Conservation (phyloP, 2,797 vertebrate species). For the Gambelia wislizenii region DNA sequence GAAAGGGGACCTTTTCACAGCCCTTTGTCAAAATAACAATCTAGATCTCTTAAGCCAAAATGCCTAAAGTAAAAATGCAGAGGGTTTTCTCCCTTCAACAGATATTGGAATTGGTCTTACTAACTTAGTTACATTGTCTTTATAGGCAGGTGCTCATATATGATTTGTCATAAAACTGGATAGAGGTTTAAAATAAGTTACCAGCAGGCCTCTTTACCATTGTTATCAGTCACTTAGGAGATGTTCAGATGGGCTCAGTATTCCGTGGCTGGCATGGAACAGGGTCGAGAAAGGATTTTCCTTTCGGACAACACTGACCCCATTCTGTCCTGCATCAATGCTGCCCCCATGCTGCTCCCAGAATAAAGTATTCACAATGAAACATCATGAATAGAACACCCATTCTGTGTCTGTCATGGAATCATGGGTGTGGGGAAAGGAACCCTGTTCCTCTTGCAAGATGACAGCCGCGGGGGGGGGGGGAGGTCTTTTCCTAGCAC, state of each 20-base stretch:
- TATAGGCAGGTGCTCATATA: not conserved
- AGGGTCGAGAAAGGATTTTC: no score
- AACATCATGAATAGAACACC: no score
- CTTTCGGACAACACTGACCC: no score
- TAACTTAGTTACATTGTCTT: not conserved
- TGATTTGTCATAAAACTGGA: not conserved
- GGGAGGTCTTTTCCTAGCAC: no score
- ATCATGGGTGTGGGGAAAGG: no score
- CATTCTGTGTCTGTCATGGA: no score
- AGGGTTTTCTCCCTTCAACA: not conserved
- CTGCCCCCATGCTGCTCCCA: no score
- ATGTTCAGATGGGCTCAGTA: no score
- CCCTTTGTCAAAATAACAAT: not conserved
- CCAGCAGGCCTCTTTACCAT: not conserved
- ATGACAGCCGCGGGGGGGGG: no score
- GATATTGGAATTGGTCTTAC: not conserved
- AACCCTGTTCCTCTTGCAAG: no score
- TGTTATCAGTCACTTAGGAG: not conserved
- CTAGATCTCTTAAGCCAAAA: not conserved
- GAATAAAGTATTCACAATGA: no score
- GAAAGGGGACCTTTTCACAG: not conserved
- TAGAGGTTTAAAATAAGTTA: not conserved
- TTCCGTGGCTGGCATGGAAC: not conserved
- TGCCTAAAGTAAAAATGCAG: not conserved
- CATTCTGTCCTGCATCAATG: no score